A percentile compares a stretch with the other conserved stretches of the same genome.
These are phyloP conservation scores for Drosophila albomicans DNA, from an alignment of 1,140 invertebrate species.

Conservation along the genomic window DNA sequence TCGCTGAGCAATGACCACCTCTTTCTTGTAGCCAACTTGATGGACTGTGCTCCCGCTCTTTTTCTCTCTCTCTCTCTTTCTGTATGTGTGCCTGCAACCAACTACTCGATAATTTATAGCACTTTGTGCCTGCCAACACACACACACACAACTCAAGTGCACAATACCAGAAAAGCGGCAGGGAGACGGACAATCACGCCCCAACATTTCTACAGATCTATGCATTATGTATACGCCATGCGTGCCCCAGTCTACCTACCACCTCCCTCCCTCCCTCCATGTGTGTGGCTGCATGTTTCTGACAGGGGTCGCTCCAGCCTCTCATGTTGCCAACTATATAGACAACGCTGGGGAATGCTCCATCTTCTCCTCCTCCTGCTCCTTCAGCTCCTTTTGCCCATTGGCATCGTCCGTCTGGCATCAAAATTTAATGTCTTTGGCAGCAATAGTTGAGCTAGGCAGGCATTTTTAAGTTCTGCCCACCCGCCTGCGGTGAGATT, in stretches of 20 bases:
- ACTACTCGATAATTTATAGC: conserved; percentile 81
- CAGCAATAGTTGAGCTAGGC: conserved; percentile 61
- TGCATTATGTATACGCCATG: conserved; percentile 78
- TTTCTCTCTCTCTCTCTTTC: neutral
- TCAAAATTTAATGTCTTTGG: conserved; percentile 79
- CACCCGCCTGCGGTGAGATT: conserved; percentile 18
- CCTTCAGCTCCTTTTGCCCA: neutral
- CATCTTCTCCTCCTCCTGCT: neutral
- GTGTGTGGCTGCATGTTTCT: conserved; percentile 18
- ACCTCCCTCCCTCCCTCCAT: no score
- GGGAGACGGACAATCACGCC: conserved; percentile 59
- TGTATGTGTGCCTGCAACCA: conserved; percentile 42
- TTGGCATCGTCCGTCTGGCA: conserved; percentile 46
- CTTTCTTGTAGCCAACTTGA: conserved; percentile 50
- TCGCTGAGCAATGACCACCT: conserved; percentile 40
- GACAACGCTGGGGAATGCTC: conserved; percentile 26
- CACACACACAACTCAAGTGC: conserved; percentile 64
- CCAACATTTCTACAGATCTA: conserved; percentile 63
- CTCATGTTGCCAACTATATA: conserved; percentile 33
- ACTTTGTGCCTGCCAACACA: conserved; percentile 73
- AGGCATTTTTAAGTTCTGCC: conserved; percentile 65
- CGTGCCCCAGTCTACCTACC: conserved; percentile 38
- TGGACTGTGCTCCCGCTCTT: conserved; percentile 28
- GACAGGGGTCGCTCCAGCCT: conserved; percentile 39
- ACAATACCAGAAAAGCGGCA: conserved; percentile 45